A percentile compares a stretch with the other conserved stretches of the same genome.
Conservation (phyloP, 2,888 invertebrate species). For the Synanthedon tipuliformis region DNA sequence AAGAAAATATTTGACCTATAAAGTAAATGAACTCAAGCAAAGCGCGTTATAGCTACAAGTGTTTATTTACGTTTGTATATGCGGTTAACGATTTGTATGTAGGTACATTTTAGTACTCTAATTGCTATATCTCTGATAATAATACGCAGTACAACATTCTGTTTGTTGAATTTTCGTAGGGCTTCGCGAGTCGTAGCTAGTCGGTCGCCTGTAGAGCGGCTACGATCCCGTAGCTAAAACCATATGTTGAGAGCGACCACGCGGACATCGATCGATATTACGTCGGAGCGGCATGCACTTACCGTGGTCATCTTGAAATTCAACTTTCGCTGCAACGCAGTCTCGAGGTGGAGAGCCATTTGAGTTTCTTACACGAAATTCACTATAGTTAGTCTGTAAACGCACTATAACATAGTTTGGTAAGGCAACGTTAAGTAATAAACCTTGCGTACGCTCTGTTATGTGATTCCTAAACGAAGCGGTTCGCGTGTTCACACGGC, state of each 20-base stretch:
- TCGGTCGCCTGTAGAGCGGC: slow-evolving; percentile 9
- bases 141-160: neutral
- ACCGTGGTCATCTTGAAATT: slow-evolving; percentile 69
- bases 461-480: slow-evolving; percentile 46
- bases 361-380: slow-evolving; percentile 23
- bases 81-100: slow-evolving; percentile 4
- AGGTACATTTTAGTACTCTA: neutral
- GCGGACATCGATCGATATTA: slow-evolving; percentile 56
- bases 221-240: slow-evolving; percentile 42
- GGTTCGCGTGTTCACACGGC: slow-evolving; percentile 64
- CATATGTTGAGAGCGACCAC: slow-evolving; percentile 57
- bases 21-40: slow-evolving; percentile 5
- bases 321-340: slow-evolving; percentile 64
- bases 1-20: no score
- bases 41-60: slow-evolving; percentile 38
- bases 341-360: slow-evolving; percentile 65
- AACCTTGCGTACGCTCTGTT: slow-evolving; percentile 51
- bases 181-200: slow-evolving; percentile 13
- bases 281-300: slow-evolving; percentile 52
- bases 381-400: slow-evolving; percentile 24
- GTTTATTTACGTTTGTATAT: slow-evolving; percentile 51
- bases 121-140: neutral
- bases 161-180: slow-evolving; percentile 1
- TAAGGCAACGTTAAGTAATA: slow-evolving; percentile 42
- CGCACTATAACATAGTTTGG: slow-evolving; percentile 56